These are phyloP conservation scores for Aromia moschata DNA, from an alignment of 2,888 invertebrate genomes.

Conservation along the genomic window DNA sequence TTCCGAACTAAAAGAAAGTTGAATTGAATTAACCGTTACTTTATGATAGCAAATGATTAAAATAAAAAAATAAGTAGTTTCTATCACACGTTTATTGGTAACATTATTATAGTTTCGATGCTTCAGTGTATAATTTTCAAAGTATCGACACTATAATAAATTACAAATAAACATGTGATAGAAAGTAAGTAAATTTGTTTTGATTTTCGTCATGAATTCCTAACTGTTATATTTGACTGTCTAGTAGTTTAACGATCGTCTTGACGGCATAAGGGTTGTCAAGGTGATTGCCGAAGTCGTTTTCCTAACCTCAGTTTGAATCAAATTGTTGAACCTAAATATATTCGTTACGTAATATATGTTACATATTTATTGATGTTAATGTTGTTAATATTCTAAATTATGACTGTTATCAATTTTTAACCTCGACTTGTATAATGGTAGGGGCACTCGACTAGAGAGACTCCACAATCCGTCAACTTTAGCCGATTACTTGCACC, in stretches of 20 bases:
- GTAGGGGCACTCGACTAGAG: neutral
- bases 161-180: no score
- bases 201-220: no score
- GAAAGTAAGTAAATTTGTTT: no score
- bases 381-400: conserved; percentile 57
- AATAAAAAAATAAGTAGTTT: no score
- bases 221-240: neutral
- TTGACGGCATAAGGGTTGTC: neutral
- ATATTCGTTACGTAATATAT: conserved; percentile 59
- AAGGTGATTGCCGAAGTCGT: neutral
- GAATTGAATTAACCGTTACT: no score
- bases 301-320: conserved; percentile 33
- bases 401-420: conserved; percentile 44
- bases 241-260: neutral
- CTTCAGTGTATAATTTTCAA: no score
- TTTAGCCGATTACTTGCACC: conserved; percentile 45
- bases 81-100: no score
- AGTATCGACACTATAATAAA: no score
- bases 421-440: conserved; percentile 46
- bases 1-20: no score
- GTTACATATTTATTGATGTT: conserved; percentile 62
- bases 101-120: no score
- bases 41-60: no score
- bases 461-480: conserved; percentile 33
- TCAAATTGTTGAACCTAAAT: conserved; percentile 48